Evolutionary conservation across 1,140 invertebrate species (phyloP).

Genomic region (Aphelenchoides besseyi): DNA sequence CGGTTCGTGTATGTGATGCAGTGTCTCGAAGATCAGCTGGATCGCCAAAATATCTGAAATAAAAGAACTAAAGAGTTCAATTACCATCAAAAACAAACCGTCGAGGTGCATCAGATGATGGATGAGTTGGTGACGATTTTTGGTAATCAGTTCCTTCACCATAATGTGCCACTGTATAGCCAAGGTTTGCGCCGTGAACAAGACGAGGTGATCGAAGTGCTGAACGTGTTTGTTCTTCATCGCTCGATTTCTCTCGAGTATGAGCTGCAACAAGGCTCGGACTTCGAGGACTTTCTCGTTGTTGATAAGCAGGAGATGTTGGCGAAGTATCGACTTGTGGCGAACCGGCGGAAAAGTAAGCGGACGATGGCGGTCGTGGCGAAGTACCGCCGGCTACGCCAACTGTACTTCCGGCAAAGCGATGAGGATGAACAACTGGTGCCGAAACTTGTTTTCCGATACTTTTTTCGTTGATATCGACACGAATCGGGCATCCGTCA

Average conservation of each 20-base stretch:
- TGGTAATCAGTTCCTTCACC: constrained; percentile 26
- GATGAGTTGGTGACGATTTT: constrained; percentile 4
- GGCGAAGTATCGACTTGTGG: constrained; percentile 40
- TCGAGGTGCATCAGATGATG: background rate
- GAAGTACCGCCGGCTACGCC: constrained; percentile 23
- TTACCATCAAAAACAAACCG: too few species aligned
- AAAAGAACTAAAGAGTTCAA: too few species aligned
- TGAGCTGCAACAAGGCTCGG: constrained; percentile 33
- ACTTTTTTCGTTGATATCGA: constrained; percentile 59
- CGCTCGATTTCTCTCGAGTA: constrained; percentile 14
- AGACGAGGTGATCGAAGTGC: background rate
- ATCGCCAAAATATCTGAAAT: constrained; percentile 31
- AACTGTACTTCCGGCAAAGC: background rate
- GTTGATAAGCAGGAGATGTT: constrained; percentile 36
- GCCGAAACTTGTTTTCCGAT: constrained; percentile 58
- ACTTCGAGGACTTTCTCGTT: constrained; percentile 29
- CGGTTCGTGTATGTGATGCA: background rate
- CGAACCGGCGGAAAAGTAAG: constrained; percentile 45
- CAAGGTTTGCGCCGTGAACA: constrained; percentile 27
- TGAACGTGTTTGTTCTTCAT: background rate
- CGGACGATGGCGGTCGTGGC: constrained; percentile 41
- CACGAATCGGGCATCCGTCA: constrained; percentile 65
- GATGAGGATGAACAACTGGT: constrained; percentile 27
- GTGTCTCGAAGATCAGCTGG: background rate
- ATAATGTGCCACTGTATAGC: constrained; percentile 56